phyloP scores from a whole-genome alignment of 2,113 vertebrate genomes.

The Actenoides hombroni region DNA sequence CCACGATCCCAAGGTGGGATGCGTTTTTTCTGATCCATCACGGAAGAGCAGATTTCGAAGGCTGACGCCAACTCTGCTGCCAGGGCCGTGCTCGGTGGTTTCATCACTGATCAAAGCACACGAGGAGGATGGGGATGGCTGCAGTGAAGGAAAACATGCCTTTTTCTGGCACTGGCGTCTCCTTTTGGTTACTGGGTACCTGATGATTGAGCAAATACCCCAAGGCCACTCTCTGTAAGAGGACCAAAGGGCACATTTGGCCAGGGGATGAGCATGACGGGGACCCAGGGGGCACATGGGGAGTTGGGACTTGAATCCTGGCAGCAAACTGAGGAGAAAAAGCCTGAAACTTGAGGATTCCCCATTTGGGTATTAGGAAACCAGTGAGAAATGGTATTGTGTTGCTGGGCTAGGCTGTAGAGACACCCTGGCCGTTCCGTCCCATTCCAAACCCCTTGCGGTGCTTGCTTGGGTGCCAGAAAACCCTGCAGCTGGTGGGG shows the following conservation, averaged over 20 bases:
- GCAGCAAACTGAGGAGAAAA: neutral
- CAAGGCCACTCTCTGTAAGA: no score
- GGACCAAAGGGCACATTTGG: neutral
- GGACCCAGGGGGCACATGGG: fast-evolving
- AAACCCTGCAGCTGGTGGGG: neutral
- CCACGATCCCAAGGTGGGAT: neutral
- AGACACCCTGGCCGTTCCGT: neutral
- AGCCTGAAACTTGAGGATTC: fast-evolving
- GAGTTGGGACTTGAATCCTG: neutral
- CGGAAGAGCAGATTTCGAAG: fast-evolving
- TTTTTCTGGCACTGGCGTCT: neutral
- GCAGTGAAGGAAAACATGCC: fast-evolving
- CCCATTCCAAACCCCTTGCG: fast-evolving
- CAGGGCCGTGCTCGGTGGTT: neutral
- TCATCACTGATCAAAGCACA: neutral
- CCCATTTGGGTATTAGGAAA: neutral
- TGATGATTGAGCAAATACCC: neutral
- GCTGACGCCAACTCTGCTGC: neutral
- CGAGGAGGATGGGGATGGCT: neutral
- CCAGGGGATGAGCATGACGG: fast-evolving
- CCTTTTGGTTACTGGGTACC: neutral
- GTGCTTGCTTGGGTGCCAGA: neutral
- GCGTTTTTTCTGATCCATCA: neutral
- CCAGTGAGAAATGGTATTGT: fast-evolving
- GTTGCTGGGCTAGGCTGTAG: neutral